These are phyloP conservation scores for Brienomyrus longianalis DNA, from an alignment of 2,113 vertebrate species.

Conservation along the genomic window DNA sequence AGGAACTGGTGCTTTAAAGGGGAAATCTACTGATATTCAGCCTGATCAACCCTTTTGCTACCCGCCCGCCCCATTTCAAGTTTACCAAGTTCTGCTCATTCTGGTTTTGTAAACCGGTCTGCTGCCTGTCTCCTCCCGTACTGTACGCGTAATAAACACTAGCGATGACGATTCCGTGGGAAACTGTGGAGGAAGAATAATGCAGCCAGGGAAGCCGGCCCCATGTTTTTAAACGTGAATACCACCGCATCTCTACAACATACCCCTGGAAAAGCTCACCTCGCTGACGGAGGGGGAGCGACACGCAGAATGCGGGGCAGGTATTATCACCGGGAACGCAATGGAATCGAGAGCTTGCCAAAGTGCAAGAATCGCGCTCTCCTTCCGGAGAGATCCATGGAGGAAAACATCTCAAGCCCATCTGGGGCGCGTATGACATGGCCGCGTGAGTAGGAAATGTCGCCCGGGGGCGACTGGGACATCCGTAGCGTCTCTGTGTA, in stretches of 20 bases:
- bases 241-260: neutral
- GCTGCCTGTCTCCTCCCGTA: neutral
- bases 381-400: neutral
- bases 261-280: neutral
- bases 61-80: neutral
- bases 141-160: neutral
- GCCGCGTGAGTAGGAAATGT: too few species aligned
- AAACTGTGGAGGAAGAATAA: neutral
- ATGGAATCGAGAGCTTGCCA: neutral
- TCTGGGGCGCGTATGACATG: neutral
- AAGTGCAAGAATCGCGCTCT: neutral
- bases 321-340: neutral
- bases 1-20: neutral
- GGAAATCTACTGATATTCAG: neutral
- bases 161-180: neutral
- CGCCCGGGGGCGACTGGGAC: neutral
- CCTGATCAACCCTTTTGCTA: neutral
- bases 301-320: neutral
- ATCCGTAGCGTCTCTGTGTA: too few species aligned
- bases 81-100: neutral
- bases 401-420: neutral
- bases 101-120: neutral
- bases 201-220: neutral
- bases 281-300: neutral
- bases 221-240: neutral